Conservation (phyloP, 1,140 invertebrate species). For the Eumaeus atala region DNA sequence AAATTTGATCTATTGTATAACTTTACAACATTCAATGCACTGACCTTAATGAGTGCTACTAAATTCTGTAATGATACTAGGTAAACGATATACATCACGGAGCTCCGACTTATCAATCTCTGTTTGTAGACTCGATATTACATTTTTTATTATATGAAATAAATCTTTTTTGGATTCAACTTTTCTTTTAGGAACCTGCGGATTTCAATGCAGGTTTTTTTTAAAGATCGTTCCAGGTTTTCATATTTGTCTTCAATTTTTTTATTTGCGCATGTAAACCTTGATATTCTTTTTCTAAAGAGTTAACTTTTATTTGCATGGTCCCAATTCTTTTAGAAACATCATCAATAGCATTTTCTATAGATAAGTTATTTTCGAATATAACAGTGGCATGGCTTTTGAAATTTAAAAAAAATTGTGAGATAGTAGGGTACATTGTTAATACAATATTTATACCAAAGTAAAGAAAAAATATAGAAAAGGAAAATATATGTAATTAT, state of each 20-base stretch:
- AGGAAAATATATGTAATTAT: too few relatives aligned
- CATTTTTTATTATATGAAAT: not conserved
- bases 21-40: too few relatives aligned
- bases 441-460: too few relatives aligned
- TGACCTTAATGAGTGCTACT: not conserved
- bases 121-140: not conserved
- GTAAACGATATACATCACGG: not conserved
- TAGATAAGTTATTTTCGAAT: too few relatives aligned
- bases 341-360: too few relatives aligned
- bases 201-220: conserved; percentile 3
- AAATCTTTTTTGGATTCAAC: not conserved
- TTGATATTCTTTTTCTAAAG: not conserved
- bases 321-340: too few relatives aligned
- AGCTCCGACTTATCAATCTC: conserved; percentile 1
- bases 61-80: not conserved
- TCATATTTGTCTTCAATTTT: not conserved
- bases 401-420: too few relatives aligned
- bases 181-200: not conserved
- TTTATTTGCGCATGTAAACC: not conserved
- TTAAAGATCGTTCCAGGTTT: not conserved
- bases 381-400: too few relatives aligned
- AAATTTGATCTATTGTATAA: too few relatives aligned
- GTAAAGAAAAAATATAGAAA: too few relatives aligned
- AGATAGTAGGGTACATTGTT: too few relatives aligned
- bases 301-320: not conserved